Percentiles rank a stretch among this genome's conserved stretches.
These are phyloP conservation scores for Leuciscus idus DNA, from an alignment of 2,113 vertebrate genomes.

Conservation along the genomic window DNA sequence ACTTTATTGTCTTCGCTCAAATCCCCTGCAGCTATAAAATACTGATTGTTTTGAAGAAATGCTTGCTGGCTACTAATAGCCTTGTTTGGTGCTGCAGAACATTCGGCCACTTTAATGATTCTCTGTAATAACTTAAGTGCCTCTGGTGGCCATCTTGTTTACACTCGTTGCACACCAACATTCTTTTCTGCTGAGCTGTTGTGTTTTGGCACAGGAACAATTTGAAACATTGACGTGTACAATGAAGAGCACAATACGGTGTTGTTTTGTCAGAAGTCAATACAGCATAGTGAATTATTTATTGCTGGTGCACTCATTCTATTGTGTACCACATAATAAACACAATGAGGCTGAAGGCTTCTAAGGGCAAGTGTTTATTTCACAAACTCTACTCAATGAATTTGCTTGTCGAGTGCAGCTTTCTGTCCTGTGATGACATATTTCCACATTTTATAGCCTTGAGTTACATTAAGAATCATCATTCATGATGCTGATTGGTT, in stretches of 20 bases:
- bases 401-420: neutral
- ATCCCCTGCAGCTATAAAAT: neutral
- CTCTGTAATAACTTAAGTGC: conserved; percentile 5
- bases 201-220: neutral
- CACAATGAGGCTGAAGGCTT: neutral
- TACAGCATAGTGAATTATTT: conserved; percentile 31
- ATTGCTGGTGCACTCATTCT: conserved; percentile 11
- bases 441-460: neutral
- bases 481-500: neutral
- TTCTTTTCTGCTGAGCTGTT: conserved; percentile 1
- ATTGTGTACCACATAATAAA: neutral
- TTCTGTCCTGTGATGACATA: neutral
- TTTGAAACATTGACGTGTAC: neutral
- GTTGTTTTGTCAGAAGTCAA: conserved; percentile 3
- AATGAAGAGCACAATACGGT: neutral
- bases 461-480: neutral
- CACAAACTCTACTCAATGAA: neutral
- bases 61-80: neutral
- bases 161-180: neutral
- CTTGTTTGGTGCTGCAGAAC: neutral
- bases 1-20: neutral
- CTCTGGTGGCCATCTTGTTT: conserved; percentile 13
- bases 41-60: neutral
- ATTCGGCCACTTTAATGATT: conserved; percentile 4
- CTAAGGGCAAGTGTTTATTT: neutral